Evolutionary conservation across 1,140 invertebrate species (phyloP).

Genomic region (Megathymus violae): DNA sequence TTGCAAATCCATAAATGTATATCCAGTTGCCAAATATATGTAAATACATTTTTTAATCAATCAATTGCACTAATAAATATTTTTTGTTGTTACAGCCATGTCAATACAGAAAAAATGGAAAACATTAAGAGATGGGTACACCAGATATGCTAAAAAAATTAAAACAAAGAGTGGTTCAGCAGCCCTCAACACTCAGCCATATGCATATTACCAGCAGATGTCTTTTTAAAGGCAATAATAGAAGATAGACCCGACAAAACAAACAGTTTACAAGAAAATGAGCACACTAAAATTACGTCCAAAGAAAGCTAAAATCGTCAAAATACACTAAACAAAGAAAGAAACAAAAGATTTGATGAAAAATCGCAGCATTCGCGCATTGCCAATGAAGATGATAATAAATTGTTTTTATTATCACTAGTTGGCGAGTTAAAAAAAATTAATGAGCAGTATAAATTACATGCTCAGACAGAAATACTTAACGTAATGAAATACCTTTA

Average conservation of each 20-base stretch:
- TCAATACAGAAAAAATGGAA: slow-evolving; percentile 46
- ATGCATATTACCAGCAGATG: slow-evolving; percentile 39
- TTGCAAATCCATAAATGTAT: slow-evolving; percentile 56
- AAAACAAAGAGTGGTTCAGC: slow-evolving; percentile 45
- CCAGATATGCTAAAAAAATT: slow-evolving; percentile 41
- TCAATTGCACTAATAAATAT: slow-evolving; percentile 35
- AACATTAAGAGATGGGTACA: slow-evolving; percentile 39
- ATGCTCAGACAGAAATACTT: slow-evolving; percentile 43
- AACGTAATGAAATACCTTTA: slow-evolving; percentile 47
- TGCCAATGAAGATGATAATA: slow-evolving; percentile 42
- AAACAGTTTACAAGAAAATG: slow-evolving; percentile 37
- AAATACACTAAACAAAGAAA: slow-evolving; percentile 39
- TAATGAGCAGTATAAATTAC: slow-evolving; percentile 41
- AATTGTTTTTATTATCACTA: slow-evolving; percentile 42
- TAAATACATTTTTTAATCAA: slow-evolving; percentile 43
- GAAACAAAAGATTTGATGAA: slow-evolving; percentile 40
- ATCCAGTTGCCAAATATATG: slow-evolving; percentile 56
- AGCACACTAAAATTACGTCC: slow-evolving; percentile 36
- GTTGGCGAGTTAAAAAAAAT: slow-evolving; percentile 41
- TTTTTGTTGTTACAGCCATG: slow-evolving; percentile 43
- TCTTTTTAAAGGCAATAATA: slow-evolving; percentile 33
- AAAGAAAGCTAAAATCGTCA: slow-evolving; percentile 37
- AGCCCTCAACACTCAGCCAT: slow-evolving; percentile 30
- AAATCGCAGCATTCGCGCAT: slow-evolving; percentile 37
- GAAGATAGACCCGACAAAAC: slow-evolving; percentile 32